Base-by-base conservation (phyloP, 2,113 vertebrate species). In the Oryzias melastigma region DNA sequence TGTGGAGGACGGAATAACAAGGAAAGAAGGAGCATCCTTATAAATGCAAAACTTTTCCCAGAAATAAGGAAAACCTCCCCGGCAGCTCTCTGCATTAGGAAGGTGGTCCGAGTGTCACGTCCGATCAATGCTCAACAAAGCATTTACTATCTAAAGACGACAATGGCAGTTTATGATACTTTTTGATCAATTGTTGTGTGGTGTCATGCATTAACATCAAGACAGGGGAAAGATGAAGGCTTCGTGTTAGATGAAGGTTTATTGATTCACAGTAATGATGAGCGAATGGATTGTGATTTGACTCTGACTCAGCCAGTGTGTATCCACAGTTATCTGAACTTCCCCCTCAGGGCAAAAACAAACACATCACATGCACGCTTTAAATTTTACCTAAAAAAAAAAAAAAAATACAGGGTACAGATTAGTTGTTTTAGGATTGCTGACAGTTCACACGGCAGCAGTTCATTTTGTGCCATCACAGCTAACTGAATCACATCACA, bases 221-320 rank as follows among this genome's bases (percentile, higher is more conserved):
- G 51, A 45, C 63, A 16, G 19, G 46, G 80, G 46, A 62, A 73
- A 83, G 65, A 60, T 12, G 62, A 64, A 71, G 82, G 59, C 47
- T 80, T 81, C 68, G 68, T 79, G 73, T 73, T 71, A 83, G 84
- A 86, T 85, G 75, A 71, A 76, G 72, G 81, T 87, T 91, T 90
- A 89, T 89, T 88, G 82, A 90, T 92, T 92, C 91, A 92, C 91
- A 92, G 90, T 92, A 86, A 83, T 91, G 87, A 88, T 83, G 66
- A 80, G 85, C 85, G 81, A 83, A 84, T 72, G 74, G 57, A 73
- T 77, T 62, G 57, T 78, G 77, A 85, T 81, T 78, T 75, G 58
- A 62, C 54, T 78, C 62, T 77, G 60, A 76, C 66, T 78, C 52
- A 71, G 69, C 69, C 77, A 86, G 77, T 80, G 75, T 83, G 58